Conservation (phyloP, 2,888 invertebrate species). For the Pheosia gnoma region DNA sequence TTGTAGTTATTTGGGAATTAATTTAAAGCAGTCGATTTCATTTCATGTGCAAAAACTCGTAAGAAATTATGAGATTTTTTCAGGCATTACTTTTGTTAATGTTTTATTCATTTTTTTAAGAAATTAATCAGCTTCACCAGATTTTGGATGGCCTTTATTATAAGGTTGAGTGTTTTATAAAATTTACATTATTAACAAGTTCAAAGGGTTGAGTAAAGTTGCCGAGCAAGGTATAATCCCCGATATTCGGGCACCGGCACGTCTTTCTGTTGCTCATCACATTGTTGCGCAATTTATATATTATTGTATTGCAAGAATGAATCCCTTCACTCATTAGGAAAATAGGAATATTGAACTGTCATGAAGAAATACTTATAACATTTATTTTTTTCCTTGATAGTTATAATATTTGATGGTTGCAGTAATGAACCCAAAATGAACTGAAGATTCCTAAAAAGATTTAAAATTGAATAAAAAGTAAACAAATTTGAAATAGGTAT, state of each 20-base stretch:
- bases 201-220: constrained; percentile 21
- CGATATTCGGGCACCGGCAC: constrained; percentile 38
- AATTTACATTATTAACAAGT: constrained; percentile 16
- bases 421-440: no score
- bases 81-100: no score
- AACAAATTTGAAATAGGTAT: no score
- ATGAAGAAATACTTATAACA: no score
- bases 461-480: no score
- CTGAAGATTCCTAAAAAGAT: no score
- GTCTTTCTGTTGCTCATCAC: constrained; percentile 27
- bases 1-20: no score
- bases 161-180: background rate
- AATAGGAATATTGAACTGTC: background rate
- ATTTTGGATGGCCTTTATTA: background rate
- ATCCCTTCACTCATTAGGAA: background rate
- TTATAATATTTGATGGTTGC: background rate
- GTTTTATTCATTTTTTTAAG: no score
- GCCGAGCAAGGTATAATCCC: constrained; percentile 36
- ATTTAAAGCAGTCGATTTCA: no score
- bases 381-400: background rate
- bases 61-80: no score
- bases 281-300: constrained; percentile 12
- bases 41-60: no score
- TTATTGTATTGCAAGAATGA: background rate
- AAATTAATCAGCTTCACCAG: no score